phyloP scores from a whole-genome alignment of 2,113 vertebrate genomes.

The Peromyscus californicus region DNA sequence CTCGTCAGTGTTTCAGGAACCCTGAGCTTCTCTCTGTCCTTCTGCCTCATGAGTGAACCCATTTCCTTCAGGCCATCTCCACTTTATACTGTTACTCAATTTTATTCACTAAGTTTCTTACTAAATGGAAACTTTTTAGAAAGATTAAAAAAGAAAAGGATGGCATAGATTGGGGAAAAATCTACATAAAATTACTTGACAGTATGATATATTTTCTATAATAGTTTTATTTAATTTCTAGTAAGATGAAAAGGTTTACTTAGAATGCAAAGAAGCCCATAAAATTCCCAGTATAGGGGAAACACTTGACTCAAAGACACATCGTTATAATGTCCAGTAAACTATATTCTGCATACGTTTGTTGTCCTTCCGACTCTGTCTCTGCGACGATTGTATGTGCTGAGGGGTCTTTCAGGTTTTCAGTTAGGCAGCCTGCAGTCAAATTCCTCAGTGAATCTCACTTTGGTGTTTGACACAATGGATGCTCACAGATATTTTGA shows the following conservation, averaged over 20 bases:
- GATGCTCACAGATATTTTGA: conserved; percentile 4
- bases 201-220: conserved; percentile 13
- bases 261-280: conserved; percentile 33
- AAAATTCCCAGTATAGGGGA: conserved; percentile 11
- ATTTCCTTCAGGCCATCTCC: background rate
- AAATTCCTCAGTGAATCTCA: background rate
- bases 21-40: background rate
- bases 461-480: background rate
- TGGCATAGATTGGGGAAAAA: conserved; percentile 16
- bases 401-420: background rate
- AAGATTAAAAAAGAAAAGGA: conserved; percentile 24
- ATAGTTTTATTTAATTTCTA: conserved; percentile 24
- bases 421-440: background rate
- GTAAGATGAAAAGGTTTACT: background rate
- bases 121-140: conserved; percentile 10
- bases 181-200: conserved; percentile 18
- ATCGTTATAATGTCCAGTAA: background rate
- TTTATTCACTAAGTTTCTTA: conserved; percentile 35
- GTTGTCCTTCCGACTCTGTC: background rate
- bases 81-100: background rate
- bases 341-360: background rate
- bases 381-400: too few species aligned
- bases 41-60: background rate
- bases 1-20: background rate
- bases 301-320: background rate